Evolutionary conservation across 2,888 invertebrate genomes (phyloP), one percentile per base, ranked within the genome.

Genomic region (Andrena chrysosceles): DNA sequence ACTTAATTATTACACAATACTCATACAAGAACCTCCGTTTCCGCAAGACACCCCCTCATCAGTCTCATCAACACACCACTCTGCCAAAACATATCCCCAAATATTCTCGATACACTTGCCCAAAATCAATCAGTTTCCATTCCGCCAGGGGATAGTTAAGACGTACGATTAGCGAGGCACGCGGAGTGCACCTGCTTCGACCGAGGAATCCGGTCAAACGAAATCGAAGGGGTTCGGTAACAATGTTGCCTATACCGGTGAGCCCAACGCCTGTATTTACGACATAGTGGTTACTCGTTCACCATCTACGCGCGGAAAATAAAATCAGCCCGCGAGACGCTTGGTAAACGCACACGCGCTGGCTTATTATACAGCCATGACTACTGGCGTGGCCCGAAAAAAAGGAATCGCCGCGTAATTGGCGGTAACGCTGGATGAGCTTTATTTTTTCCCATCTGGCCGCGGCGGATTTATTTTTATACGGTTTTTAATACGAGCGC

Each of bases 121-220:
- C 10, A 7, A 56, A 23, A 56, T 10, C 56, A 56, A 23, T 23
- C 56, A 56, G 56, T 56, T 8, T 26, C 56, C 56, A 23, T 23
- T 56, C 3, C 13, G 8, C 26, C 56, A 26, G 13, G 26, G 56
- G 56, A 13, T 52, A 52, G 52, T 56, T 56, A 26, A 56, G 13
- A 1, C 42, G 4, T 42, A 4, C 42, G 23, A 56, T 56, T 23
- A 7, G 23, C 56, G 23, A 56, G 20, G 23, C 13, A 13, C 26
- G 20, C 10, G 10, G 42, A 66, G 67, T 70, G 79, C 85, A 87
- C 87, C 87, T 87, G 87, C 67, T 63, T 35, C 33, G 26, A 20
- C 54, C 23, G 31, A 35, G 66, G 42, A 49, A 67, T 75, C 81
- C 23, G 54, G 42, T 26, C 54, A 13, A 48, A 54, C 54, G 66